Base-by-base conservation (phyloP, 2,797 vertebrate species). In the Pogonophryne albipinna region DNA sequence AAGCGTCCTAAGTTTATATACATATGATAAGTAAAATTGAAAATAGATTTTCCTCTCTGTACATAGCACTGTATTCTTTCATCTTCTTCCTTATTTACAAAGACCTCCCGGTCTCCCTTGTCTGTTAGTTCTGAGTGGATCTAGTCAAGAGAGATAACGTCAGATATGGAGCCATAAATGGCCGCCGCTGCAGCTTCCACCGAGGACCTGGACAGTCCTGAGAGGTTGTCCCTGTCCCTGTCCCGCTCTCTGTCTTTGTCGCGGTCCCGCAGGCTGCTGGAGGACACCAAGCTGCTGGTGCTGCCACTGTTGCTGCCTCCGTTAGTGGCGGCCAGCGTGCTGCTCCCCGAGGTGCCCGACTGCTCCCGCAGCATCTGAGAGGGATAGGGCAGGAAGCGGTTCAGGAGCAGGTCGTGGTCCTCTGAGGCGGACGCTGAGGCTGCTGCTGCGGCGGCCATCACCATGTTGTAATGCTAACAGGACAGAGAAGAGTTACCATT, bases 21-120 rank as follows among this genome's bases (percentile, higher is more conserved):
- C 98, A 99, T 97, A 98, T 97, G 96, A 98, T 99, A 98, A 97
- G 97, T 99, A 97, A 97, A 98, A 98, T 97, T 97, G 97, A 99
- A 99, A 99, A 99, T 99, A 99, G 97, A 99, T 97, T 98, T 97
- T 99, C 96, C 98, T 99, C 97, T 99, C 98, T 99, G 98, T 99
- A 99, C 98, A 99, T 95, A 95, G 97, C 95, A 95, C 95, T 95
- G 95, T 96, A 96, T 93, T 94, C 94, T 89, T 90, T 94, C 89
- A 74, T 91, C 87, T 91, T 93, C 84, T 94, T 96, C 85, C 75
- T 87, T 94, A 89, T 94, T 92, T 94, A 97, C 94, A 97, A 97
- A 95, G 92, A 92, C 88, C 91, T 93, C 84, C 74, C 42, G 71
- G 82, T 87, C 84, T 85, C 88, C 53, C 81, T 62, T 89, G 84